Evolutionary conservation across 2,113 vertebrate species (phyloP), one percentile per base, ranked within the genome.

Genomic region (Haemorhous mexicanus): DNA sequence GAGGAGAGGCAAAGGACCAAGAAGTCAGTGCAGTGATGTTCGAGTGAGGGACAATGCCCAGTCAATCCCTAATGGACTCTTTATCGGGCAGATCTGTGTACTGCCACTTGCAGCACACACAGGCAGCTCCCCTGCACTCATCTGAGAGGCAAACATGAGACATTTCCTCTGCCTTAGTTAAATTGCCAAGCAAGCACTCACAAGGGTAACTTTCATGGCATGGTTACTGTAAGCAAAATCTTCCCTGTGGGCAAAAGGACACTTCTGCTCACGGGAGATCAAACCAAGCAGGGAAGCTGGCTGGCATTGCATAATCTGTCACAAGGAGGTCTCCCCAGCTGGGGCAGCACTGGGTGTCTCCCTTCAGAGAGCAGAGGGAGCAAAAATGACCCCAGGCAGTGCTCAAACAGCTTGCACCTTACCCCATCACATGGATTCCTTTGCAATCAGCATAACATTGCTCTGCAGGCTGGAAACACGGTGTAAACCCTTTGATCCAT

Each of bases 371-470:
- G 59, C 62, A 89, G 59, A 47, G 78, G 80, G 58, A 84, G 92
- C 83, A 87, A 26, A 89, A 75, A 76, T 90, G 35, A 87, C 95
- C 90, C 46, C 92, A 90, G 94, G 95, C 95, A 68, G n/a, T 0
- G 1, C 88, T 92, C 85, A 62, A 52, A 67, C 35, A 90, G 49
- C 94, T 88, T 68, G 16, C 90, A 81, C 92, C 80, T 90, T 96
- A 89, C 85, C 83, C 69, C 88, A 92, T 82, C 80, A 20, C 88
- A 84, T 19, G 49, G 83, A 97, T 97, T 97, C 95, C 93, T 96
- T 93, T 79, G 94, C 90, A 96, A 96, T 96, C 95, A 95, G 92
- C 62, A 23, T 56, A 28, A 64, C 90, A 93, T 76, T 95, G 83
- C 81, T 92, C 88, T 39, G 73, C 41, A 55, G 90, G 90, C 88